Conservation (phyloP, 1,140 invertebrate genomes). For the Drosophila miranda region DNA sequence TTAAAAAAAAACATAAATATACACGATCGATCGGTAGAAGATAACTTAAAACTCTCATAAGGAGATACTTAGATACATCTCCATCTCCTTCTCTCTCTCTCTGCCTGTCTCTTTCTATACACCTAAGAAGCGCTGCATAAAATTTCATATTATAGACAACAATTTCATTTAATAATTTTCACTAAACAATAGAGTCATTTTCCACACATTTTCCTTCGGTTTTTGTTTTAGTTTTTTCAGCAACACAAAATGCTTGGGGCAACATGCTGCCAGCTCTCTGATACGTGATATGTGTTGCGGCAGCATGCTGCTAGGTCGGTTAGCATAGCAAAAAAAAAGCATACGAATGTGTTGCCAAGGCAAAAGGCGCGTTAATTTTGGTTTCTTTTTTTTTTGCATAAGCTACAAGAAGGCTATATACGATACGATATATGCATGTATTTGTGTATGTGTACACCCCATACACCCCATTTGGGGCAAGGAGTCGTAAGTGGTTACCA, state of each 20-base stretch:
- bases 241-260: slow-evolving; percentile 49
- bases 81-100: not conserved
- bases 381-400: slow-evolving; percentile 25
- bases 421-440: too few relatives aligned
- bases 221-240: slow-evolving; percentile 44
- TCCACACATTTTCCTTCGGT: slow-evolving; percentile 2
- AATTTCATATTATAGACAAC: slow-evolving; percentile 76
- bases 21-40: slow-evolving; percentile 37
- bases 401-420: slow-evolving; percentile 27
- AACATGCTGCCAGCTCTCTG: slow-evolving; percentile 41
- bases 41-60: slow-evolving; percentile 44
- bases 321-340: slow-evolving; percentile 52
- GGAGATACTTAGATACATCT: not conserved
- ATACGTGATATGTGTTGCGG: slow-evolving; percentile 49
- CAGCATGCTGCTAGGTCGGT: slow-evolving; percentile 47
- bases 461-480: slow-evolving; percentile 1
- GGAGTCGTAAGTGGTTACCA: slow-evolving; percentile 1
- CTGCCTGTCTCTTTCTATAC: slow-evolving; percentile 28
- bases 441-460: not conserved
- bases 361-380: slow-evolving; percentile 46
- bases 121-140: slow-evolving; percentile 62
- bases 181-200: slow-evolving; percentile 51
- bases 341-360: slow-evolving; percentile 54
- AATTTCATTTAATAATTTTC: slow-evolving; percentile 62
- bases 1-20: slow-evolving; percentile 53